These are phyloP conservation scores for Chlamydotis undulata DNA, from an alignment of 2,113 vertebrate species.

Conservation along the genomic window DNA sequence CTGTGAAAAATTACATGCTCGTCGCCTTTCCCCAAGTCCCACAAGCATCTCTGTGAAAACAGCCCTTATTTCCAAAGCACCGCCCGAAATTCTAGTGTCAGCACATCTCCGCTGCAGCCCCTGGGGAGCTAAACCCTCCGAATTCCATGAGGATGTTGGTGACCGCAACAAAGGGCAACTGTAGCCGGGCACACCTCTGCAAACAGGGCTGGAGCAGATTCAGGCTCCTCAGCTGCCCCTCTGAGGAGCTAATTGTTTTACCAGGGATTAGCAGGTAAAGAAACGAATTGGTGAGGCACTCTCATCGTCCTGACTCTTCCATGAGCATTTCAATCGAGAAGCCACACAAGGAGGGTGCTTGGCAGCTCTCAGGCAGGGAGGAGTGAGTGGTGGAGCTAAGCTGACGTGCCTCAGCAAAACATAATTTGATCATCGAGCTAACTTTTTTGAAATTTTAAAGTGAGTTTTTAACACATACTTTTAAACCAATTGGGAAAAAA, in stretches of 20 bases:
- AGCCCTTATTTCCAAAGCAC: not conserved
- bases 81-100: rapidly evolving
- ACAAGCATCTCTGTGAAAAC: not conserved
- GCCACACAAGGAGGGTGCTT: not conserved
- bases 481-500: not conserved
- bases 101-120: rapidly evolving
- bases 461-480: not conserved
- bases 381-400: not conserved
- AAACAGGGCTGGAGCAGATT: not conserved
- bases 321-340: not conserved
- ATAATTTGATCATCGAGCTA: not conserved
- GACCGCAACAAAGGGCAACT: not conserved
- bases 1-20: not conserved
- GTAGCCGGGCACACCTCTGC: not conserved
- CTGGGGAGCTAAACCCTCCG: not conserved
- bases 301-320: not conserved
- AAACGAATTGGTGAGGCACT: not conserved
- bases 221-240: not conserved
- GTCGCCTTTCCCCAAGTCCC: not conserved
- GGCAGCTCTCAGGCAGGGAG: not conserved
- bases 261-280: not conserved
- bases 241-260: not conserved
- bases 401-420: not conserved
- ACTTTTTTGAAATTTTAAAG: not conserved
- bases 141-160: not conserved